Evolutionary conservation across 2,113 vertebrate species (phyloP), one percentile per base, ranked within the genome.

Genomic region (Leucoraja erinaceus): DNA sequence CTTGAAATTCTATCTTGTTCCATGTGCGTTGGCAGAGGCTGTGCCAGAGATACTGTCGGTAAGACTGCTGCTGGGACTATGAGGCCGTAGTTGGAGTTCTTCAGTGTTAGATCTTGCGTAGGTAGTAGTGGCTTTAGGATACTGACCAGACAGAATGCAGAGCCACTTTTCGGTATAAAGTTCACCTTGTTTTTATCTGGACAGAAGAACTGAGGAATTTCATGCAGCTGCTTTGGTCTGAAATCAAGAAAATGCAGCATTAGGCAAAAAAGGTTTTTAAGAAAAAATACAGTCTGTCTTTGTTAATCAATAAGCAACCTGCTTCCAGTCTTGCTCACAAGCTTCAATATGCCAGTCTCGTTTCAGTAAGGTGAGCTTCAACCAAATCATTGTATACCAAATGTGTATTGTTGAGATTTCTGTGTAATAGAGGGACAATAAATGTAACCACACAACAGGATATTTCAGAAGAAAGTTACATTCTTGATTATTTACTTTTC

Each of bases 141-240:
- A 96, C 98, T 99, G 96, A 99, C 99, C n/a, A 99, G 97, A 97
- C 99, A 99, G 97, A 99, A 99, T 93, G 99, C 99, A 72, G 99
- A 99, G 94, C 98, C 98, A 77, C 98, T 99, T 96, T 99, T 99
- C 79, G 99, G 98, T 96, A 99, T 99, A 96, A 99, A 99, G 97
- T 99, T 99, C 94, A 99, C 99, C 96, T 99, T 99, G 96, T 99
- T 99, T 95, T 98, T 98, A 97, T 99, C 99, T n/a, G 99, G 99
- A 94, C 98, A 98, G 94, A 99, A 97, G 96, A 99, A 99, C 76
- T 97, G 97, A 63, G 99, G 99, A 95, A 99, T 97, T 96, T 98
- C 98, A 66, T 99, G 98, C 93, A 98, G 96, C 22, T 97, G 96
- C 94, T 98, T 98, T 95, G 98, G 97, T 96, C 99, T 99, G 95